phyloP scores from a whole-genome alignment of 2,888 invertebrate genomes.

The Andrena flavipes region DNA sequence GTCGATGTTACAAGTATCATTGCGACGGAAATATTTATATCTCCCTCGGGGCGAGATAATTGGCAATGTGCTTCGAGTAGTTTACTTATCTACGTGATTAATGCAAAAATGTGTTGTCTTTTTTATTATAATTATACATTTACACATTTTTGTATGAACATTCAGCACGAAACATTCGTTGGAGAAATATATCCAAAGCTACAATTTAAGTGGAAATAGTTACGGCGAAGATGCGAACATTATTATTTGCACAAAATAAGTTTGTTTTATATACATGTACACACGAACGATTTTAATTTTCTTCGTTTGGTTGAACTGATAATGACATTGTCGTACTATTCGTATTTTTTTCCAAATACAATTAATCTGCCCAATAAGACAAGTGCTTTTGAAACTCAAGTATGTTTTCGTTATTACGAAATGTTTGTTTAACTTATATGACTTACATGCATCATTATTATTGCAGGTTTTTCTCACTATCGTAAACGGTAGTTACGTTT shows the following conservation, averaged over 20 bases:
- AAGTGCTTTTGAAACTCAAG: neutral
- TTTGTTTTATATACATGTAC: conserved; percentile 19
- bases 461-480: conserved; percentile 77
- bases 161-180: neutral
- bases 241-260: conserved; percentile 15
- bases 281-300: conserved; percentile 15
- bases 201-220: neutral
- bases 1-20: conserved; percentile 13
- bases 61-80: neutral
- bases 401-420: neutral
- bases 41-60: neutral
- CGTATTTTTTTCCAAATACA: neutral
- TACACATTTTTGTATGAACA: conserved; percentile 4
- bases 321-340: conserved; percentile 5
- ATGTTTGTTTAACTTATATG: conserved; percentile 15
- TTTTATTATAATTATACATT: conserved; percentile 21
- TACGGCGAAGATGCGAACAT: conserved; percentile 3
- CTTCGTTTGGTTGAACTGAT: conserved; percentile 14
- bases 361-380: neutral
- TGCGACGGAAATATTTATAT: neutral
- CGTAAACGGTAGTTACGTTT: conserved; percentile 65
- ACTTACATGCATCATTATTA: conserved; percentile 69
- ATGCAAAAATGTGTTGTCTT: conserved; percentile 12
- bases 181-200: neutral
- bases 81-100: neutral